Base-by-base conservation (phyloP, 2,888 invertebrate species). In the Pseudolycoriella hygida region DNA sequence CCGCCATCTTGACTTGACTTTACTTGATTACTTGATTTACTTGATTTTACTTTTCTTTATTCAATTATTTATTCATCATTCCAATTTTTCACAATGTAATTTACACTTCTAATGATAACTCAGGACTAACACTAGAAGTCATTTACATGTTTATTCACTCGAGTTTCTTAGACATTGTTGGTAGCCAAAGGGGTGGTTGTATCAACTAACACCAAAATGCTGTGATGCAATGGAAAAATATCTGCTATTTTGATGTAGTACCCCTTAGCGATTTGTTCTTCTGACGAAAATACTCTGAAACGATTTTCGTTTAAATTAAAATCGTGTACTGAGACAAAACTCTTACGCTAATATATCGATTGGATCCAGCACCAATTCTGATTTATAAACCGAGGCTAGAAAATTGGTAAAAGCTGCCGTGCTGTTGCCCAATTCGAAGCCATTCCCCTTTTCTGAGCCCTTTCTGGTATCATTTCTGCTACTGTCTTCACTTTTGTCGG, bases 131-230 rank as follows among this genome's bases (percentile, higher is more conserved):
- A n/a, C n/a, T n/a, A 25, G 8, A 25, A 25, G 8, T 25, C 25
- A 25, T 25, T 25, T 8, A 25, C 25, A 25, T 8, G 25, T n/a
- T n/a, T n/a, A n/a, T n/a, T n/a, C n/a, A n/a, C n/a, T n/a, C n/a
- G n/a, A n/a, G n/a, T n/a, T n/a, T n/a, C n/a, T n/a, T n/a, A n/a
- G n/a, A n/a, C n/a, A 38, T 15, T 40, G 6, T 19, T 19, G 15
- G 61, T 55, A 37, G 60, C 53, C 1, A 74, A 56, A 1, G 73
- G 74, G 1, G 72, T 72, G 2, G 76, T 77, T 1, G 78, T 78
- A 52, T 77, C 71, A 3, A 77, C 71, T 50, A 74, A 62, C 4
- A 78, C 62, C 44, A 76, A 67, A 6, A 77, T 60, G 50, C 72
- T 72, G 52, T 74, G 72, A 3, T 69, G 69, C 49, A 73, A 62